Conservation (phyloP, 1,140 invertebrate species). For the Parapsyche elsis region DNA sequence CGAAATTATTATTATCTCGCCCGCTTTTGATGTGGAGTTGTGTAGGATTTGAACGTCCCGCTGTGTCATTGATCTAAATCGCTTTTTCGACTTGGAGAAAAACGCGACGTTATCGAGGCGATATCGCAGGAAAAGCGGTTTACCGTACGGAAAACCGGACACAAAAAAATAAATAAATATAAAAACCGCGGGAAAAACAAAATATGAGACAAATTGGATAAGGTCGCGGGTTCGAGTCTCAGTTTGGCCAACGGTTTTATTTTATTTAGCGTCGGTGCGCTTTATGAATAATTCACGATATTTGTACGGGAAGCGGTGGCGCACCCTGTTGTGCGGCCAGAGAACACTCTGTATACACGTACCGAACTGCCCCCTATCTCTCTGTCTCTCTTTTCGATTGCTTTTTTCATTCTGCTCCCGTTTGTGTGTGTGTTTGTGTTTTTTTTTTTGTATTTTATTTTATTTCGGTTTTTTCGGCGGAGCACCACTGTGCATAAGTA, state of each 20-base stretch:
- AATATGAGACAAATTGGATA: constrained; percentile 54
- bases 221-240: constrained; percentile 38
- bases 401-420: too few species aligned
- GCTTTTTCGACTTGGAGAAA: not conserved
- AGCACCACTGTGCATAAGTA: not conserved
- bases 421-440: too few species aligned
- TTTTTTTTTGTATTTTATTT: too few species aligned
- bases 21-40: too few species aligned
- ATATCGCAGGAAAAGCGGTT: not conserved
- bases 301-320: not conserved
- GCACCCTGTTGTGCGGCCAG: not conserved
- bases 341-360: not conserved
- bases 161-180: not conserved
- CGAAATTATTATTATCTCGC: not conserved
- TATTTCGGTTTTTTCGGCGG: not conserved
- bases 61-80: constrained; percentile 7
- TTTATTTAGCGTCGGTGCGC: constrained; percentile 54
- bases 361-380: not conserved
- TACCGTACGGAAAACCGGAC: not conserved
- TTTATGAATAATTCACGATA: constrained; percentile 54
- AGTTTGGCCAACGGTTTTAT: constrained; percentile 47
- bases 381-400: too few species aligned
- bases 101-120: not conserved
- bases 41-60: too few species aligned
- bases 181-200: constrained; percentile 43